Percentiles rank a stretch among this genome's conserved stretches.
Evolutionary conservation across 2,888 invertebrate genomes (phyloP).

Genomic region (Andrena marginata): DNA sequence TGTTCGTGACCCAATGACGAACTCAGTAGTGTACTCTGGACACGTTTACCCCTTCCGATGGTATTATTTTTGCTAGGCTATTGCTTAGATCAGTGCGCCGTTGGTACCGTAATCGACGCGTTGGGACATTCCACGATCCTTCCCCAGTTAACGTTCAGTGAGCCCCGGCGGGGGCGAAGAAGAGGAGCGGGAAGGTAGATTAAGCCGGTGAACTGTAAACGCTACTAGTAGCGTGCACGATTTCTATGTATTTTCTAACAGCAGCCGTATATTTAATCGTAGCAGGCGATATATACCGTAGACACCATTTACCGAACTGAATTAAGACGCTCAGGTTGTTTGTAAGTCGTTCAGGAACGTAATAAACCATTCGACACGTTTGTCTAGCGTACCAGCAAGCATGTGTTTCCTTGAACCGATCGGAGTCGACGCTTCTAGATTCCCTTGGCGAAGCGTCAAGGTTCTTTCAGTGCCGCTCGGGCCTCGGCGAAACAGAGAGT

Average conservation of each 20-base stretch:
- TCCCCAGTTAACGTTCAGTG: neutral
- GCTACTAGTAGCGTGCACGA: neutral
- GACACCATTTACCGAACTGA: neutral
- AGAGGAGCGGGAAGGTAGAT: neutral
- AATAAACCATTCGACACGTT: conserved; percentile 39
- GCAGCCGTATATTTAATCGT: neutral
- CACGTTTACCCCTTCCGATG: neutral
- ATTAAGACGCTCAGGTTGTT: conserved; percentile 6
- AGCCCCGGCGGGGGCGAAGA: neutral
- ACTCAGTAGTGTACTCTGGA: conserved; percentile 1
- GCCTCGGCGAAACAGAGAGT: neutral
- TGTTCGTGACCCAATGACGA: neutral
- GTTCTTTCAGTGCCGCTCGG: neutral
- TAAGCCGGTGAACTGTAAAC: neutral
- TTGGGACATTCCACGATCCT: neutral
- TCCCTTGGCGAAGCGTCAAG: neutral
- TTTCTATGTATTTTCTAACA: conserved; percentile 21
- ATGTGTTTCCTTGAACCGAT: neutral
- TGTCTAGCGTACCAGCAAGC: neutral
- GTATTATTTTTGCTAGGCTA: conserved; percentile 8
- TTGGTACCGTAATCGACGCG: neutral
- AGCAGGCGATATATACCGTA: conserved; percentile 5
- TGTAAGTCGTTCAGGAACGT: conserved; percentile 20
- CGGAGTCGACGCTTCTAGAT: neutral
- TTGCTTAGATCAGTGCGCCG: neutral